Percentiles rank a stretch among this genome's conserved stretches.
phyloP scores from a whole-genome alignment of 2,113 vertebrate genomes.

The Clarias macrocephalus region DNA sequence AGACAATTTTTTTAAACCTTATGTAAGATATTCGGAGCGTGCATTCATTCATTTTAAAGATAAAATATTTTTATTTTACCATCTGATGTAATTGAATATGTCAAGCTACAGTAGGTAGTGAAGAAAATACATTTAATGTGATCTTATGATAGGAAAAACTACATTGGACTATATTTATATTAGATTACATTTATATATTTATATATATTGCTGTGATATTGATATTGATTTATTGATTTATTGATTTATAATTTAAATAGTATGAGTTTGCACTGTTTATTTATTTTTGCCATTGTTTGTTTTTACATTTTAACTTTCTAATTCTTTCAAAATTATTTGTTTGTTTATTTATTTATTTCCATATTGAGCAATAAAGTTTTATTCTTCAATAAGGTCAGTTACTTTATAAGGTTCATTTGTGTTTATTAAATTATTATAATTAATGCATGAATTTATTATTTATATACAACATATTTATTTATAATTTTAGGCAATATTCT shows the following conservation, averaged over 20 bases:
- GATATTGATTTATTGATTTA: no score
- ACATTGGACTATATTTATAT: background rate
- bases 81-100: no score
- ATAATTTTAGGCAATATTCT: background rate
- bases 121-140: background rate
- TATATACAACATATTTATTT: no score
- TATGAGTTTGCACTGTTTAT: background rate
- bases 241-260: no score
- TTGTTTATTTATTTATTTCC: background rate
- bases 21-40: background rate
- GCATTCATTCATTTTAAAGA: background rate
- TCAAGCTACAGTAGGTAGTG: no score
- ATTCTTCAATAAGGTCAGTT: background rate
- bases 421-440: background rate
- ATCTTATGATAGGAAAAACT: background rate
- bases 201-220: no score
- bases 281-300: background rate
- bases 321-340: no score
- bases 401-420: background rate
- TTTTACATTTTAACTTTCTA: background rate
- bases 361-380: background rate
- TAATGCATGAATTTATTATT: no score
- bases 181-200: no score
- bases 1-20: background rate
- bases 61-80: no score